Percentiles rank a stretch among this genome's conserved stretches.
These are phyloP conservation scores for Lutraria lutraria DNA, from an alignment of 2,888 invertebrate genomes.

Conservation along the genomic window DNA sequence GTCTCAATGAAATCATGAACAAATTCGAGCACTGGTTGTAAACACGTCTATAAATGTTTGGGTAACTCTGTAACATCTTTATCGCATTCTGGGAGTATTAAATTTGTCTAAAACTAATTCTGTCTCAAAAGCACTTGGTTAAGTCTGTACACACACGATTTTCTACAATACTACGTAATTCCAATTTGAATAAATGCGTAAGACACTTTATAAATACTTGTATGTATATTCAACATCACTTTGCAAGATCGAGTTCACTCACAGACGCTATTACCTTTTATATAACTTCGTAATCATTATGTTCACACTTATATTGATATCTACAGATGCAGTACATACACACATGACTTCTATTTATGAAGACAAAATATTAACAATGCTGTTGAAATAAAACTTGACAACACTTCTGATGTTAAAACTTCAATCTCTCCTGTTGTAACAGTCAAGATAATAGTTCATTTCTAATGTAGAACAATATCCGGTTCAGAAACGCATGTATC, in stretches of 20 bases:
- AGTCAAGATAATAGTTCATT: too few relatives aligned
- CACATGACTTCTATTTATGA: neutral
- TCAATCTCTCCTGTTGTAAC: too few relatives aligned
- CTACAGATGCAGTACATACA: neutral
- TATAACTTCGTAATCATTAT: neutral
- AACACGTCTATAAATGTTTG: neutral
- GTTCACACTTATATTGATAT: neutral
- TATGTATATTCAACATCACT: neutral
- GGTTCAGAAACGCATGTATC: too few relatives aligned
- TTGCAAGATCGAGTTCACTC: neutral
- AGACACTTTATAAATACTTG: neutral
- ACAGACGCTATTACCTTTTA: neutral
- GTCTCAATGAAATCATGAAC: neutral
- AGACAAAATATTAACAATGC: neutral
- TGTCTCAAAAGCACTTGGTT: neutral
- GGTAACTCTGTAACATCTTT: too few relatives aligned
- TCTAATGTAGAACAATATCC: too few relatives aligned
- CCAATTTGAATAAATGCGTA: neutral
- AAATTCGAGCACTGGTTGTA: neutral
- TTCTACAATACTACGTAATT: neutral
- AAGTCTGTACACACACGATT: neutral
- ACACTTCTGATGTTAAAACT: neutral
- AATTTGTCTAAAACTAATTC: neutral
- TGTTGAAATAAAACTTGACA: neutral
- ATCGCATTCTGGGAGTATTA: too few relatives aligned